phyloP scores from a whole-genome alignment of 2,113 vertebrate genomes.

The Petaurus breviceps region DNA sequence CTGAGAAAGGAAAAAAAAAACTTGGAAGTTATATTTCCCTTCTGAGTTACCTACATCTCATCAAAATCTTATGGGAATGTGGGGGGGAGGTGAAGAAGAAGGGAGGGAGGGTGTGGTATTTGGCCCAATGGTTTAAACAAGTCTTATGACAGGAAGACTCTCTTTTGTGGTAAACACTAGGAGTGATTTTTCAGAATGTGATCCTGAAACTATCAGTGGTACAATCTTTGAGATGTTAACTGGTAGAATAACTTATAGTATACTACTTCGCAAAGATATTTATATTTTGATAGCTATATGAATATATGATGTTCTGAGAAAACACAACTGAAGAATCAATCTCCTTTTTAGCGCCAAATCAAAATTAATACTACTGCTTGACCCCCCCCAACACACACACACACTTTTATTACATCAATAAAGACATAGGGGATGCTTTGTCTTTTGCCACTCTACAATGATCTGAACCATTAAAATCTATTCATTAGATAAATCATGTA shows the following conservation, averaged over 20 bases:
- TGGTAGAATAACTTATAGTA: slow-evolving; percentile 6
- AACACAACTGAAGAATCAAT: neutral
- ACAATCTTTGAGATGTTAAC: slow-evolving; percentile 16
- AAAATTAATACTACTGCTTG: neutral
- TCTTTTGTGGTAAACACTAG: slow-evolving; percentile 9
- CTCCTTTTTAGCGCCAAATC: neutral
- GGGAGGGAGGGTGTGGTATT: neutral
- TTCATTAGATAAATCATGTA: neutral
- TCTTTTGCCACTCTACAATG: neutral
- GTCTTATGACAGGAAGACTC: neutral
- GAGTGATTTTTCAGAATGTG: slow-evolving; percentile 29
- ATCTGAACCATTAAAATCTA: neutral
- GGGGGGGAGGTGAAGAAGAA: no score
- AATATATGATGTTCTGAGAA: neutral
- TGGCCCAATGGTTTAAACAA: neutral
- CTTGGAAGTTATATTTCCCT: slow-evolving; percentile 17
- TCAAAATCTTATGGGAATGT: slow-evolving; percentile 36
- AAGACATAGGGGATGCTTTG: neutral
- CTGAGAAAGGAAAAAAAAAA: neutral
- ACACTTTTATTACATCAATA: neutral
- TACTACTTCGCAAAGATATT: slow-evolving; percentile 16
- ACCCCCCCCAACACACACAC: no score
- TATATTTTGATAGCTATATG: slow-evolving; percentile 29
- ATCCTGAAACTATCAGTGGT: slow-evolving; percentile 38
- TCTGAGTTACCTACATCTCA: slow-evolving; percentile 22